These are phyloP conservation scores for Ichneumoninae sp. DNA, from an alignment of 2,888 invertebrate genomes.

Conservation along the genomic window DNA sequence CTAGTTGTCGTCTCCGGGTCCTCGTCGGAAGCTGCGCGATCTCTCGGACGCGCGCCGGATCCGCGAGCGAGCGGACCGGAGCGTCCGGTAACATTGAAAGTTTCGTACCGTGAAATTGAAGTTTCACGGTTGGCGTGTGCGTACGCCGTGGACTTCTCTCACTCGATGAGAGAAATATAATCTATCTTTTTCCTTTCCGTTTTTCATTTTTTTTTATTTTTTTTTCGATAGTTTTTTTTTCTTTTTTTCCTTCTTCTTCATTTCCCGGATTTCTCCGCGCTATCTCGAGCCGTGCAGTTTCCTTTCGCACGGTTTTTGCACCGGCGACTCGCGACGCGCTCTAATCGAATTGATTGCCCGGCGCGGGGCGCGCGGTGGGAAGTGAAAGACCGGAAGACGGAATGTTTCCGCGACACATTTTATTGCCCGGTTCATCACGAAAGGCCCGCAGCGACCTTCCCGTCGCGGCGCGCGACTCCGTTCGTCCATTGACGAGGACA, in stretches of 20 bases:
- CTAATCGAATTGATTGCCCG: conserved; percentile 49
- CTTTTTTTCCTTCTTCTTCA: neutral
- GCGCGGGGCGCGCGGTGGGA: neutral
- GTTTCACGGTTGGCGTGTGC: conserved; percentile 53
- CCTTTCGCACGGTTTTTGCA: neutral
- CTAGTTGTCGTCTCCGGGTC: conserved; percentile 7
- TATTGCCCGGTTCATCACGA: conserved; percentile 60
- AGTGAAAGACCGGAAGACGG: conserved; percentile 53
- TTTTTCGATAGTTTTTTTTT: too few species aligned
- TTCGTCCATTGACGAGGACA: conserved; percentile 34
- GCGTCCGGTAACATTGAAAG: conserved; percentile 63
- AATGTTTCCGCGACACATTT: conserved; percentile 56
- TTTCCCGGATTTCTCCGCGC: neutral
- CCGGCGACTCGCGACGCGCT: conserved; percentile 10
- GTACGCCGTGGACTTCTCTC: conserved; percentile 16
- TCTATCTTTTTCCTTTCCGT: conserved; percentile 14
- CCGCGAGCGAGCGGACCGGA: conserved; percentile 11
- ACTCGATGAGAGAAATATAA: conserved; percentile 45
- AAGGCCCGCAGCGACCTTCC: neutral
- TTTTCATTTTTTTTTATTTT: neutral
- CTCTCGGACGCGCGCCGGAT: conserved; percentile 12
- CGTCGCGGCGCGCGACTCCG: neutral
- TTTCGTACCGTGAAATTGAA: conserved; percentile 70
- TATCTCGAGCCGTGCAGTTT: neutral
- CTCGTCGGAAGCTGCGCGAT: neutral